Base-by-base conservation (phyloP, 2,888 invertebrate species). In the Scaptomyza flava region DNA sequence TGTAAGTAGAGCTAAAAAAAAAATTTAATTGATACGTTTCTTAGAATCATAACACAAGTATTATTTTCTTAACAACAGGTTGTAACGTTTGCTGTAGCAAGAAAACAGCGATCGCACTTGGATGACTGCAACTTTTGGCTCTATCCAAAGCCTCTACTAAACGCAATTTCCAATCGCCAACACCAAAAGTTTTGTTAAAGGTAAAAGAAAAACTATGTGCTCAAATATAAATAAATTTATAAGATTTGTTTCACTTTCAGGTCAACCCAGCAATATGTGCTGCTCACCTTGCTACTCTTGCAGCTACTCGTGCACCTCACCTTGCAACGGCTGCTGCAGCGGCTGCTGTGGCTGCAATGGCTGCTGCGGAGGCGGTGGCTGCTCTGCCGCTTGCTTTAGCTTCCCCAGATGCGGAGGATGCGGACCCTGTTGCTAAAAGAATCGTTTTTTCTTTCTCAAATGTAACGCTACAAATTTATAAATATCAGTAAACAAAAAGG, bases 331-430 rank as follows among this genome's bases (percentile, higher is more conserved):
- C 17, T 61, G 61, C 6, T 61, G 61, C 38, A 38, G 17, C 11
- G 61, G 61, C 9, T 61, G 61, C 23, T 61, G 61, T 12, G 62
- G 61, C 31, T 61, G 46, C 33, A 61, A 61, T n/a, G 61, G 61
- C 38, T 9, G n/a, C 17, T 61, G 61, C 4, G 46, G 61, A 4
- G 46, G 61, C 4, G 46, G 61, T 6, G 17, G 63, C 2, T 47
- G 61, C 48, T 33, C 17, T 33, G 33, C 33, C 6, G 48, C 48
- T 4, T 48, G 31, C 48, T 48, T 48, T 9, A 48, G 48, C 20
- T 48, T 33, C 3, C 12, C 33, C 20, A 12, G 12, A 2, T 57
- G 59, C 5, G 14, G 7, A 0, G 17, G 59, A 11, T 60, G 60
- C 9, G 58, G 36, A 2, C 43, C 43, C 5, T 43, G 42, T 56